Percentiles rank a stretch among this genome's conserved stretches.
These are phyloP conservation scores for Dolichopus griseipennis DNA, from an alignment of 2,888 invertebrate species.

Conservation along the genomic window DNA sequence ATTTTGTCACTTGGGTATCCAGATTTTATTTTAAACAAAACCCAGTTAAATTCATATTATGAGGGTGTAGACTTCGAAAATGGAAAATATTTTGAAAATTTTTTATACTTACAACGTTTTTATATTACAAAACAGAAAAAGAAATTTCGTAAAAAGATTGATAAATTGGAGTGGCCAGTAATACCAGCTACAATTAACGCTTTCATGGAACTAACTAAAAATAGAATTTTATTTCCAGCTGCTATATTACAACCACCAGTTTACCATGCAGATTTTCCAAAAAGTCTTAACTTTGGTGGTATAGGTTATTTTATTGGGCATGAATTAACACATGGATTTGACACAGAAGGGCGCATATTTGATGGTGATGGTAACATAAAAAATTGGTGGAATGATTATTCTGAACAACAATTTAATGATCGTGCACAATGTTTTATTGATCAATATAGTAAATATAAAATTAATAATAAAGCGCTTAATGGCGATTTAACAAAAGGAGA, in stretches of 20 bases:
- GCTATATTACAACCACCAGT: slow-evolving; percentile 87
- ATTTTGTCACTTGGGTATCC: slow-evolving; percentile 91
- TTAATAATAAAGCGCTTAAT: slow-evolving; percentile 22
- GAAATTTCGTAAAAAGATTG: slow-evolving; percentile 49
- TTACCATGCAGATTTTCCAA: slow-evolving; percentile 74
- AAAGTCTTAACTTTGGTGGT: slow-evolving; percentile 30
- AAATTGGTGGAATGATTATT: slow-evolving; percentile 25
- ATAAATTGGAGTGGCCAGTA: slow-evolving; percentile 76
- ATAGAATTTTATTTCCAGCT: slow-evolving; percentile 88
- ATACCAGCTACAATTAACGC: slow-evolving; percentile 82
- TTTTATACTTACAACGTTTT: slow-evolving; percentile 58
- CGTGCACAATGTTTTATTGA: slow-evolving; percentile 23
- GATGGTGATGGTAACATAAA: slow-evolving; percentile 23
- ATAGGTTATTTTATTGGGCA: slow-evolving; percentile 27
- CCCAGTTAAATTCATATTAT: slow-evolving; percentile 73
- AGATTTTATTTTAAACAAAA: slow-evolving; percentile 72
- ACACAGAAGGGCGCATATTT: slow-evolving; percentile 24
- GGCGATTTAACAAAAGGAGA: slow-evolving; percentile 22
- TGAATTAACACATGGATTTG: slow-evolving; percentile 27
- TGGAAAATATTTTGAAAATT: slow-evolving; percentile 73
- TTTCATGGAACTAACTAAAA: slow-evolving; percentile 81
- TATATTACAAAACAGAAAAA: slow-evolving; percentile 65
- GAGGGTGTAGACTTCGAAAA: slow-evolving; percentile 56
- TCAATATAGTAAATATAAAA: slow-evolving; percentile 25
- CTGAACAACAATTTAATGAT: slow-evolving; percentile 22